Evolutionary conservation across 2,888 invertebrate genomes (phyloP).

Genomic region (Atrina japonica): DNA sequence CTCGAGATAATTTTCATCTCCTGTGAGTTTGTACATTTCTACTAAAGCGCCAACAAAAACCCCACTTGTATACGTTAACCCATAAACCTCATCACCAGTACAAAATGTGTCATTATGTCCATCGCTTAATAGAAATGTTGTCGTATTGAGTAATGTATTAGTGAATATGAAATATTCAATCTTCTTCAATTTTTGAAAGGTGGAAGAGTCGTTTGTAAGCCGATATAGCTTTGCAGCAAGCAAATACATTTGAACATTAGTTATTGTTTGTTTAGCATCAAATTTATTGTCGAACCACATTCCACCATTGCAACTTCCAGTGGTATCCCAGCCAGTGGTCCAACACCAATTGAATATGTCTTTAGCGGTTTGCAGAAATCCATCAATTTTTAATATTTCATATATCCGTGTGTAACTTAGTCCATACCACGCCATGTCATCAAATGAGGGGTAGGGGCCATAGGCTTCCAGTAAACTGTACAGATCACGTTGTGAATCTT

Average conservation of each 20-base stretch:
- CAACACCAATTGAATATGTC: conserved; percentile 62
- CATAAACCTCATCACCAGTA: conserved; percentile 42
- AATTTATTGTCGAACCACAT: conserved; percentile 60
- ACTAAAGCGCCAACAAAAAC: conserved; percentile 56
- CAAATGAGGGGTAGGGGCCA: conserved; percentile 63
- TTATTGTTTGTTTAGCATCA: conserved; percentile 60
- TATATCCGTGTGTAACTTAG: conserved; percentile 57
- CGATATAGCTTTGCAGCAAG: conserved; percentile 56
- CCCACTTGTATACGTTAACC: conserved; percentile 58
- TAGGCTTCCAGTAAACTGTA: conserved; percentile 60
- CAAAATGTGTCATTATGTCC: conserved; percentile 46
- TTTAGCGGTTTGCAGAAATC: conserved; percentile 52
- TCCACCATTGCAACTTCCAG: conserved; percentile 56
- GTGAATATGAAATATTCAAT: conserved; percentile 53
- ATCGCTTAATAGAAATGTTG: conserved; percentile 56
- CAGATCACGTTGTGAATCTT: conserved; percentile 49
- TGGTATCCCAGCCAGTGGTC: conserved; percentile 60
- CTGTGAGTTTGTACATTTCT: conserved; percentile 54
- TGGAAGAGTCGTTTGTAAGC: conserved; percentile 47
- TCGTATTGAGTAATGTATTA: conserved; percentile 55
- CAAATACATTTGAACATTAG: conserved; percentile 57
- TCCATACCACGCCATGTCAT: conserved; percentile 67
- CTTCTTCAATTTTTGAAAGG: conserved; percentile 43
- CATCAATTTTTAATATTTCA: conserved; percentile 48
- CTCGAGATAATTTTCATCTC: conserved; percentile 43